Percentiles rank a stretch among this genome's conserved stretches.
These are phyloP conservation scores for Synanceia verrucosa DNA, from an alignment of 2,797 vertebrate genomes.

Conservation along the genomic window DNA sequence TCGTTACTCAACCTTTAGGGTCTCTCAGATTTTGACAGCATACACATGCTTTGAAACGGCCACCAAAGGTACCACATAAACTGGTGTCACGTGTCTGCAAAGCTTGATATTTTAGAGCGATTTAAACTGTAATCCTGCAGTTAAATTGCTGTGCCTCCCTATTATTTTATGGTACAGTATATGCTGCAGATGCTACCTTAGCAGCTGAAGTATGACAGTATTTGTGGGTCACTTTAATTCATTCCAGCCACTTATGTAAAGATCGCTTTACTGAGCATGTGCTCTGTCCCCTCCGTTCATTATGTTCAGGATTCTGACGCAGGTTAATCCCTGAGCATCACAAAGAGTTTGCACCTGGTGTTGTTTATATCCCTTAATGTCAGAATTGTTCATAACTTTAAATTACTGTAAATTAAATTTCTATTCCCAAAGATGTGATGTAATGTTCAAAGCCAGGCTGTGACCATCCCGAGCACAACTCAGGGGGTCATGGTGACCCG, in stretches of 20 bases:
- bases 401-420: neutral
- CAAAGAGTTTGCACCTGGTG: neutral
- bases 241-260: neutral
- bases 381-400: neutral
- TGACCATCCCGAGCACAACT: neutral
- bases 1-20: neutral
- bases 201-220: neutral
- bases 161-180: neutral
- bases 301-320: neutral
- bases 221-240: slow-evolving; percentile 5
- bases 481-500: neutral
- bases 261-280: neutral
- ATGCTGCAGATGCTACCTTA: neutral
- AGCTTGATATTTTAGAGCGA: too few relatives aligned
- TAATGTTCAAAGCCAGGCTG: neutral
- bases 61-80: neutral
- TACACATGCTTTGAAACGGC: neutral
- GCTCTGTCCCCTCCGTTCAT: neutral
- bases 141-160: too few relatives aligned
- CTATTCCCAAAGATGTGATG: neutral
- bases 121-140: too few relatives aligned
- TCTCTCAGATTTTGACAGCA: neutral
- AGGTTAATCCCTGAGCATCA: neutral
- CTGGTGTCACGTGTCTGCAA: too few relatives aligned
- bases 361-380: neutral